Evolutionary conservation across 2,888 invertebrate species (phyloP).

Genomic region (Drosophila pegasa): DNA sequence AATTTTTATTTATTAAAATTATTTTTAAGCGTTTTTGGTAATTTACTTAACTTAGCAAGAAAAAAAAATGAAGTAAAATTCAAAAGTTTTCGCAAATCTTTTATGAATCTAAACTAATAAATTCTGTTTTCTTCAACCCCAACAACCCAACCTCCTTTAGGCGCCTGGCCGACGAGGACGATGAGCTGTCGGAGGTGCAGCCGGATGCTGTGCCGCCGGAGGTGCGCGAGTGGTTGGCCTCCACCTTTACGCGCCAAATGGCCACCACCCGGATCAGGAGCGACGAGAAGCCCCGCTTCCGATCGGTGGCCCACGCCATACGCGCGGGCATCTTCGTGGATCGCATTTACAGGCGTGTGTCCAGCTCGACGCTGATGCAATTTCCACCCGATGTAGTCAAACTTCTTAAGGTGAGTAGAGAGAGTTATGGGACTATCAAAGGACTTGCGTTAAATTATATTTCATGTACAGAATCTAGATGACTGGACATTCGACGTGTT

Average conservation of each 20-base stretch:
- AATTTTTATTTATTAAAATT: constrained; percentile 10
- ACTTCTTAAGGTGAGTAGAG: constrained; percentile 92
- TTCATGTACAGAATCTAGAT: constrained; percentile 89
- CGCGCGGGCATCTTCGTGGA: constrained; percentile 98
- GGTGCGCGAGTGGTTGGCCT: constrained; percentile 98
- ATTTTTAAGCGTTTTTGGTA: constrained; percentile 33
- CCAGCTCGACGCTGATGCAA: constrained; percentile 92
- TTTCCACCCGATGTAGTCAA: constrained; percentile 94
- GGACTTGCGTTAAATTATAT: not conserved
- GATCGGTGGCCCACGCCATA: constrained; percentile 98
- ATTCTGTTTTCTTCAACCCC: constrained; percentile 20
- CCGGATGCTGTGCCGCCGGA: constrained; percentile 98
- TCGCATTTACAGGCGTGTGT: constrained; percentile 94
- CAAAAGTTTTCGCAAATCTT: not conserved
- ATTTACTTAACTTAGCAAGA: constrained; percentile 51
- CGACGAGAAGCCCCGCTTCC: constrained; percentile 94
- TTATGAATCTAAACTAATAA: constrained; percentile 52
- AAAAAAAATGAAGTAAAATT: constrained; percentile 1
- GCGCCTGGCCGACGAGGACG: constrained; percentile 95
- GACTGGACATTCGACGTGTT: constrained; percentile 98
- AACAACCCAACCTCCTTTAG: constrained; percentile 85
- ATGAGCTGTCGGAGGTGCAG: constrained; percentile 97
- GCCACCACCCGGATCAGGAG: constrained; percentile 91
- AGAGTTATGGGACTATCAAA: no score
- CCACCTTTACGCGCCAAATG: constrained; percentile 96